A percentile compares a stretch with the other conserved stretches of the same genome.
Evolutionary conservation across 2,797 vertebrate genomes (phyloP).

Genomic region (Carcharodon carcharias): DNA sequence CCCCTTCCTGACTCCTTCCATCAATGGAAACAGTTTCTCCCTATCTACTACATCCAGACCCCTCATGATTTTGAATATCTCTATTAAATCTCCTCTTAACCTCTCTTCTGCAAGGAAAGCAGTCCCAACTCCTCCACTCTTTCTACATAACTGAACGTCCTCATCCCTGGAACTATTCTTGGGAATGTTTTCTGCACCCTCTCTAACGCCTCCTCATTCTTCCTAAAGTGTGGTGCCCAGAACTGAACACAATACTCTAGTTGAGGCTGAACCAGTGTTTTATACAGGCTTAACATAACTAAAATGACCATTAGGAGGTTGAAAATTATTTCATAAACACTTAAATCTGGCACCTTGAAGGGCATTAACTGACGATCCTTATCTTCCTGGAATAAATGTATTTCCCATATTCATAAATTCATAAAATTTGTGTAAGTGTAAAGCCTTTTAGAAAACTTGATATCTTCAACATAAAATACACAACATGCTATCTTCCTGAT

Average conservation of each 20-base stretch:
- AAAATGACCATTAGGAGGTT: background rate
- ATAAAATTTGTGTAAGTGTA: background rate
- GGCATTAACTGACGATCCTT: background rate
- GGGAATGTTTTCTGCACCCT: background rate
- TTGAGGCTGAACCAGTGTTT: background rate
- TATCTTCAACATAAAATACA: constrained; percentile 4
- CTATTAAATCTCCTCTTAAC: no score
- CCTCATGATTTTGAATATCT: no score
- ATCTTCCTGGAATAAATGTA: background rate
- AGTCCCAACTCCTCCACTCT: no score
- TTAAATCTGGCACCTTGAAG: background rate
- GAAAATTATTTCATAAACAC: background rate
- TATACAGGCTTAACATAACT: no score
- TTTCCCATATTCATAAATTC: background rate
- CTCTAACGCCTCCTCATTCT: no score
- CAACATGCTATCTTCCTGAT: background rate
- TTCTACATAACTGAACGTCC: background rate
- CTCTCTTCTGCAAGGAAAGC: no score
- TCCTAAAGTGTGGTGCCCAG: background rate
- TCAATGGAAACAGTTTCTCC: no score
- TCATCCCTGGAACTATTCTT: background rate
- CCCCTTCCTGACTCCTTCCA: no score
- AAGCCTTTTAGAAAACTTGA: background rate
- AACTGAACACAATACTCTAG: background rate
- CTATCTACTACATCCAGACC: no score